A percentile compares a stretch with the other conserved stretches of the same genome.
phyloP scores from a whole-genome alignment of 2,113 vertebrate species.

The Gymnorhina tibicen region DNA sequence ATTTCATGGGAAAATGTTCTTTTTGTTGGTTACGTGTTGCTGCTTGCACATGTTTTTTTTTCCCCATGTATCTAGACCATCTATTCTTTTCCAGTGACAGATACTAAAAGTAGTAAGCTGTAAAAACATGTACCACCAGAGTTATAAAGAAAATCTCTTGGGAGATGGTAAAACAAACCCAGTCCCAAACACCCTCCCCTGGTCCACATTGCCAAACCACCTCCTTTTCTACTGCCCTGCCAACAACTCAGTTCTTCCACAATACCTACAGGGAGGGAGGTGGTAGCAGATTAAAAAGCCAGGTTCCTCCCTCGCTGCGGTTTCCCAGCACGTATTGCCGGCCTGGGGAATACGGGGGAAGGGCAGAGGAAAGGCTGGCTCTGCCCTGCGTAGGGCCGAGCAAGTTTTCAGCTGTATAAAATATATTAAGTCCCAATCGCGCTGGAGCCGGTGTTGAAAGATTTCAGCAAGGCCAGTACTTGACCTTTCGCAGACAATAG shows the following conservation, averaged over 20 bases:
- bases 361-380: constrained; percentile 7
- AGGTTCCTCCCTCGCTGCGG: constrained; percentile 23
- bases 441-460: constrained; percentile 16
- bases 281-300: constrained; percentile 37
- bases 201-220: constrained; percentile 33
- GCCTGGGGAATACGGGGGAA: constrained; percentile 20
- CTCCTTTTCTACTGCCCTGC: constrained; percentile 15
- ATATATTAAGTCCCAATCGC: neutral
- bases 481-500: constrained; percentile 59
- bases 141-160: constrained; percentile 53
- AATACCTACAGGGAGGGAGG: constrained; percentile 42
- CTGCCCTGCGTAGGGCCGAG: neutral
- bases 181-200: neutral
- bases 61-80: constrained; percentile 35
- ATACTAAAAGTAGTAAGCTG: constrained; percentile 60
- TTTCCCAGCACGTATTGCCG: constrained; percentile 22
- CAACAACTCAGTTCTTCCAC: constrained; percentile 40
- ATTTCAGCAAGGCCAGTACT: constrained; percentile 51
- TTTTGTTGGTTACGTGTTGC: constrained; percentile 43
- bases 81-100: constrained; percentile 64
- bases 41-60: constrained; percentile 13
- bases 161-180: constrained; percentile 56
- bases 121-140: constrained; percentile 58
- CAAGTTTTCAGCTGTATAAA: neutral
- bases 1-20: constrained; percentile 64